Conservation (phyloP, 2,888 invertebrate species). For the Tachystola acroxantha region DNA sequence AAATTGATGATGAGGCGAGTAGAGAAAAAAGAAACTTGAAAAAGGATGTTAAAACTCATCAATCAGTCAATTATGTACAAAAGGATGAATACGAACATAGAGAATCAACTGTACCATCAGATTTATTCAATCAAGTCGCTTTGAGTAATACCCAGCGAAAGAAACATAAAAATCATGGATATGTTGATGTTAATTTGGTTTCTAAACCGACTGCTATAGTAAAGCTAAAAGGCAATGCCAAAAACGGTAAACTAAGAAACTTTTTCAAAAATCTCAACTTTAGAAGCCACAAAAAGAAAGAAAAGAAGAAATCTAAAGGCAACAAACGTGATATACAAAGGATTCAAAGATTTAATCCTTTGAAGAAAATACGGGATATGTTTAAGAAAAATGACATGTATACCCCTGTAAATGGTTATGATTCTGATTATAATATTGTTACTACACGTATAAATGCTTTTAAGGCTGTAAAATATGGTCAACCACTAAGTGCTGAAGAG, state of each 20-base stretch:
- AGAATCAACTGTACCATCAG: slow-evolving; percentile 1
- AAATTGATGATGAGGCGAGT: neutral
- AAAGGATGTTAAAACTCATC: slow-evolving; percentile 1
- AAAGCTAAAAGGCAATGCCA: slow-evolving; percentile 20
- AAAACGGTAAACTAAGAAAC: slow-evolving; percentile 21
- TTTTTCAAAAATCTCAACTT: slow-evolving; percentile 31
- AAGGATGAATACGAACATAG: slow-evolving; percentile 1
- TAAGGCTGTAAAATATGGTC: slow-evolving; percentile 25
- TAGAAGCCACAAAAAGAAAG: slow-evolving; percentile 16
- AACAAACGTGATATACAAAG: slow-evolving; percentile 21
- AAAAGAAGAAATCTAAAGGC: slow-evolving; percentile 20
- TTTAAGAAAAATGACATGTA: slow-evolving; percentile 17
- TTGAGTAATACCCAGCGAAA: slow-evolving; percentile 5
- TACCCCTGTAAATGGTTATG: neutral
- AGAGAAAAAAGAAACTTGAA: neutral
- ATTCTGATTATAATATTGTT: slow-evolving; percentile 26
- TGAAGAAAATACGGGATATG: slow-evolving; percentile 38
- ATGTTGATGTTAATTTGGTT: slow-evolving; percentile 33
- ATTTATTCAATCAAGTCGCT: slow-evolving; percentile 2
- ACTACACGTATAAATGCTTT: slow-evolving; percentile 22
- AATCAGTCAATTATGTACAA: neutral
- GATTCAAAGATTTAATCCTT: slow-evolving; percentile 35
- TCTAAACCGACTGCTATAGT: slow-evolving; percentile 32
- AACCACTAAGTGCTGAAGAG: slow-evolving; percentile 25
- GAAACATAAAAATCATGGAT: slow-evolving; percentile 23